A percentile compares a stretch with the other conserved stretches of the same genome.
Conservation (phyloP, 2,888 invertebrate genomes). For the Oegoconia quadripuncta region DNA sequence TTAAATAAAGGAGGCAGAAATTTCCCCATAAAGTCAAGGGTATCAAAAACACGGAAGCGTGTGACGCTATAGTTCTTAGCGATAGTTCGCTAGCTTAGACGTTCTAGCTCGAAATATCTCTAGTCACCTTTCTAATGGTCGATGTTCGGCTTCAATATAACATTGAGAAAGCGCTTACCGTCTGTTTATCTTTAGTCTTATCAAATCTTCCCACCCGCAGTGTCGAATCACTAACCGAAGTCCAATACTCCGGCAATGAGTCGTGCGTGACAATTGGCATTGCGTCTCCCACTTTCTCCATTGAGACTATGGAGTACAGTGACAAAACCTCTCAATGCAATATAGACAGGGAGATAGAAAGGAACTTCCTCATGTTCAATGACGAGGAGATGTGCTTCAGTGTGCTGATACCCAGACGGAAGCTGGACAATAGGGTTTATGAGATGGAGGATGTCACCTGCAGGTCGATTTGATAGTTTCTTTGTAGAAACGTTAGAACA, state of each 20-base stretch:
- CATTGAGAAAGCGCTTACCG: no score
- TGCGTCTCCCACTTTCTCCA: slow-evolving; percentile 28
- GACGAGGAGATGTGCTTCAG: slow-evolving; percentile 43
- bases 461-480: slow-evolving; percentile 40
- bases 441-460: slow-evolving; percentile 59
- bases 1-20: no score
- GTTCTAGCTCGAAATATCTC: no score
- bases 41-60: no score
- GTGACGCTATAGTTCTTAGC: no score
- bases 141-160: no score
- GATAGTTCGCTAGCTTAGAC: no score
- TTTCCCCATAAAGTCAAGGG: no score
- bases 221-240: slow-evolving; percentile 41
- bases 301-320: slow-evolving; percentile 30
- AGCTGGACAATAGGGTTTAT: slow-evolving; percentile 42
- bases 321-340: slow-evolving; percentile 61
- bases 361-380: slow-evolving; percentile 62
- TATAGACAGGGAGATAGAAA: slow-evolving; percentile 49
- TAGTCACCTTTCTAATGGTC: no score
- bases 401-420: slow-evolving; percentile 42
- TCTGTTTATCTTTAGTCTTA: background rate
- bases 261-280: slow-evolving; percentile 35
- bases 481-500: no score
- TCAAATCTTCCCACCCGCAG: slow-evolving; percentile 33
- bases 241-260: slow-evolving; percentile 31